Percentiles rank a stretch among this genome's conserved stretches.
Evolutionary conservation across 2,888 invertebrate genomes (phyloP).

Genomic region (Morpho deidamia): DNA sequence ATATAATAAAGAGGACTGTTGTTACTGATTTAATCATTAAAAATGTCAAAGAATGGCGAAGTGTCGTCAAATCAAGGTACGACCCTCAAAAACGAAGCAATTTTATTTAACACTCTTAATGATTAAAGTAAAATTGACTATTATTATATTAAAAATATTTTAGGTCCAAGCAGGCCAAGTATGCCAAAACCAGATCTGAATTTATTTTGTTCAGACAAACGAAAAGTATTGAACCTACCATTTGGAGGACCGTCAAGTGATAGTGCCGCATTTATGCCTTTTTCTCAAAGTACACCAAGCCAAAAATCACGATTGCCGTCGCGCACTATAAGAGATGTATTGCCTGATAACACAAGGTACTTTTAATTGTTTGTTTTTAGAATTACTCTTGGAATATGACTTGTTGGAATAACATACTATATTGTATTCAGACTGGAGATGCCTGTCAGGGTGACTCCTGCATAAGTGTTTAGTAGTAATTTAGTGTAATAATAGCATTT

Average conservation of each 20-base stretch:
- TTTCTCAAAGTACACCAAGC: constrained; percentile 46
- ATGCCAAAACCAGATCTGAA: constrained; percentile 68
- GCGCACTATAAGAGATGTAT: constrained; percentile 66
- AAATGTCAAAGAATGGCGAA: constrained; percentile 86
- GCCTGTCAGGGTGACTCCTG: too few species aligned
- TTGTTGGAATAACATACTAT: too few species aligned
- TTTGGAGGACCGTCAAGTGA: constrained; percentile 69
- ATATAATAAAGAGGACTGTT: constrained; percentile 50
- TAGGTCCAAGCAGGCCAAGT: constrained; percentile 67
- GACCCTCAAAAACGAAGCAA: not conserved
- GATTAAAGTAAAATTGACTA: not conserved
- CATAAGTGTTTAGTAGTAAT: too few species aligned
- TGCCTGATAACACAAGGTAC: constrained; percentile 70
- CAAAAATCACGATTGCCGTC: constrained; percentile 57
- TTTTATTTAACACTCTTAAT: not conserved
- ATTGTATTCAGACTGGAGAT: too few species aligned
- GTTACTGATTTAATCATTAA: constrained; percentile 34
- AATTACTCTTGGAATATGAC: too few species aligned
- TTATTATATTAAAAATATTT: constrained; percentile 22
- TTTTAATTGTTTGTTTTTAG: not conserved
- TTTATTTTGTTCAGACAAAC: constrained; percentile 71
- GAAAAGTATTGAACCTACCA: constrained; percentile 79
- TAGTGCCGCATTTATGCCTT: constrained; percentile 74
- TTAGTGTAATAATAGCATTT: too few species aligned
- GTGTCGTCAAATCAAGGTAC: constrained; percentile 82